A percentile compares a stretch with the other conserved stretches of the same genome.
phyloP scores from a whole-genome alignment of 1,140 invertebrate genomes.

The Atopsyche davidsoni region DNA sequence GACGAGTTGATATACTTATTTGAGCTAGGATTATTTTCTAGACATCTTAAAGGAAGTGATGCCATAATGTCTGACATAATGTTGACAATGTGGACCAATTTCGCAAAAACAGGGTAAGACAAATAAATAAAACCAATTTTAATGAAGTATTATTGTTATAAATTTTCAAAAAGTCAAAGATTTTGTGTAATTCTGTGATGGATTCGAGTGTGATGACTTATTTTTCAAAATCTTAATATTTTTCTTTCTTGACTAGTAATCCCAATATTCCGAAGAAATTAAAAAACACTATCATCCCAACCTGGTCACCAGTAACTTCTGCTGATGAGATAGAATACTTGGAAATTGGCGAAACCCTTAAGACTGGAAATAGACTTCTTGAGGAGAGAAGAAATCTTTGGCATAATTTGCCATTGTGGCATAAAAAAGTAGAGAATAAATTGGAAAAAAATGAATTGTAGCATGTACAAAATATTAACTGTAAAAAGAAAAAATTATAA shows the following conservation, averaged over 20 bases:
- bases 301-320: slow-evolving; percentile 17
- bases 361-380: slow-evolving; percentile 6
- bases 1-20: slow-evolving; percentile 27
- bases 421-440: too few species aligned
- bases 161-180: not conserved
- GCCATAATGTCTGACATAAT: slow-evolving; percentile 14
- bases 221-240: not conserved
- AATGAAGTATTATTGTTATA: not conserved
- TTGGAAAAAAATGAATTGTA: too few species aligned
- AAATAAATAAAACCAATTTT: not conserved
- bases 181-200: not conserved
- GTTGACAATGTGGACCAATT: slow-evolving; percentile 26
- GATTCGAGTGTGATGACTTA: not conserved
- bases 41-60: slow-evolving; percentile 11
- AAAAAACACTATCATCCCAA: not conserved
- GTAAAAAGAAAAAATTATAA: too few species aligned
- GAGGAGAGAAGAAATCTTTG: slow-evolving; percentile 20
- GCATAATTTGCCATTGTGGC: slow-evolving; percentile 21
- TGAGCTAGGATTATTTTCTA: slow-evolving; percentile 12
- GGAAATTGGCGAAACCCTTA: slow-evolving; percentile 12
- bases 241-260: slow-evolving; percentile 1
- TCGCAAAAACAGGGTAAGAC: slow-evolving; percentile 24
- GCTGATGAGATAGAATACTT: slow-evolving; percentile 17
- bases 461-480: too few species aligned
- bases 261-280: slow-evolving; percentile 5